Base-by-base conservation (phyloP, 2,113 vertebrate species). In the Meleagris gallopavo region DNA sequence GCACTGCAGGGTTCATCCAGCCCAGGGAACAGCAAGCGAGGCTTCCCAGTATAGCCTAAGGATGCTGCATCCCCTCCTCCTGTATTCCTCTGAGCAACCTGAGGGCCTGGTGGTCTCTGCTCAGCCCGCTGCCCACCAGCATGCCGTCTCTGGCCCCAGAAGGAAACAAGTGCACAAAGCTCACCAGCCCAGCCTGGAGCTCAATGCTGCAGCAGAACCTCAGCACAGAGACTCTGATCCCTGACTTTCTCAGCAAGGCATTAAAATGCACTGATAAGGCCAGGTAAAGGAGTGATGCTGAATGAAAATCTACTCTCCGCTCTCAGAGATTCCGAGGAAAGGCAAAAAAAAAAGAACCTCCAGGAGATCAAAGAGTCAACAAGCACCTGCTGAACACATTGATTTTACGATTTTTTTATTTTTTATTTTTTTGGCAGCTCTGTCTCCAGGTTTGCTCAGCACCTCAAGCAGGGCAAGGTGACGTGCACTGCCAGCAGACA, bases 401-500 rank as follows among this genome's bases (percentile, higher is more conserved):
- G 61, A 64, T 64, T 64, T 40, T 29, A 27, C 38, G 11, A 40
- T 25, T 62, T 18, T 10, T 38, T 62, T 36, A 24, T 58, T 36
- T 61, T 34, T 60, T 15, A n/a, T 22, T 60, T 21, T 32, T 36
- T 36, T 60, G 36, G 5, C 36, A 2, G 2, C 43, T 65, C 43
- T 58, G 29, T 15, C 46, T 45, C 36, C 40, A 64, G 29, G 5
- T 36, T 36, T 4, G 5, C 32, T 40, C 46, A 46, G 29, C 48
- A 41, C 36, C 48, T 25, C 32, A 38, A 13, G 29, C 38, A 71
- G 29, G 7, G 64, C 57, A 81, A 36, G 34, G 64, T 52, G 50
- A 18, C 9, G 52, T 6, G 1, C 38, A 3, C 5, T 52, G n/a
- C 41, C 52, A 43, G 2, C 1, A 25, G 21, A 8, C 27, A 10